Conservation (phyloP, 2,113 vertebrate species). For the Heloderma charlesbogerti region DNA sequence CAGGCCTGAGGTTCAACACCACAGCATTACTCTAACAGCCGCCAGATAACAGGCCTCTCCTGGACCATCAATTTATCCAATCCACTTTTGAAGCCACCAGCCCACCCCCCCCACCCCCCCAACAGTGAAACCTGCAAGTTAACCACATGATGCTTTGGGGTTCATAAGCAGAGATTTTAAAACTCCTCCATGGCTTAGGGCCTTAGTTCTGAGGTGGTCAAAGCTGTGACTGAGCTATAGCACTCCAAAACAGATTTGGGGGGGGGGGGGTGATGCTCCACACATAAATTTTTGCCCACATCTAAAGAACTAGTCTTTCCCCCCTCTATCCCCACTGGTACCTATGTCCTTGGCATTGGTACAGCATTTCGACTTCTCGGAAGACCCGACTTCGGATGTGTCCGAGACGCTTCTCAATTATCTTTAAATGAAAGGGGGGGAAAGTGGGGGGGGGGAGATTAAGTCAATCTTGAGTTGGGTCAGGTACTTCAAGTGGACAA, state of each 20-base stretch:
- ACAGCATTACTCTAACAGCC: too few relatives aligned
- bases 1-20: too few relatives aligned
- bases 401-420: constrained; percentile 94
- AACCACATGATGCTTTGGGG: not conserved
- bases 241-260: not conserved
- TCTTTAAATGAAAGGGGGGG: constrained; percentile 76
- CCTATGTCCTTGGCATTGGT: constrained; percentile 99
- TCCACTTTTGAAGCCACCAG: too few relatives aligned
- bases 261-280: not conserved
- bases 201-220: not conserved
- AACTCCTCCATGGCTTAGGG: not conserved
- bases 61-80: too few relatives aligned
- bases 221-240: not conserved
- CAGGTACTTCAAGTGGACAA: too few relatives aligned
- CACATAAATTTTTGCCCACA: not conserved
- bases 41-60: too few relatives aligned
- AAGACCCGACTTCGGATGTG: constrained; percentile 95
- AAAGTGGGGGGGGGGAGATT: not conserved
- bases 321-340: constrained; percentile 56
- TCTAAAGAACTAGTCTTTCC: not conserved
- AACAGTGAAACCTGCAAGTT: too few relatives aligned
- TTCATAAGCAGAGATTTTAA: not conserved
- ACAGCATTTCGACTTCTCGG: constrained; percentile 98
- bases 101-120: too few relatives aligned
- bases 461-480: not conserved